Conservation (phyloP, 2,888 invertebrate genomes). For the Mylabris sibirica region DNA sequence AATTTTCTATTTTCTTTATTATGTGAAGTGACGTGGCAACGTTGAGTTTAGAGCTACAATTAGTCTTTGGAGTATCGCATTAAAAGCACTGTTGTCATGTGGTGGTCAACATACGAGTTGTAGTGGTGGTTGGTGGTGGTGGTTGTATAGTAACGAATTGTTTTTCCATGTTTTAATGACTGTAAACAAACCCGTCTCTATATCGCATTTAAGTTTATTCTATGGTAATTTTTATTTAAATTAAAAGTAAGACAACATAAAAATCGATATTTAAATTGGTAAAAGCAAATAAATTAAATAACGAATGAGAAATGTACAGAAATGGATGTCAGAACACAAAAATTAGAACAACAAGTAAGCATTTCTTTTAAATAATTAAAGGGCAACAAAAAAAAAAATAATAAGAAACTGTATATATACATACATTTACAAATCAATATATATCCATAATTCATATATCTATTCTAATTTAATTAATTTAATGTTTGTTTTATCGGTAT, state of each 20-base stretch:
- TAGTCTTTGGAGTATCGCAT: neutral
- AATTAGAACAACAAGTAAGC: conserved; percentile 87
- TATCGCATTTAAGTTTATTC: neutral
- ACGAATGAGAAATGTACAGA: conserved; percentile 39
- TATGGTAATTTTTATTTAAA: conserved; percentile 10
- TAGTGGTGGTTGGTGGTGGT: neutral
- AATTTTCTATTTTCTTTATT: too few species aligned
- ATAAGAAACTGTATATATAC: conserved; percentile 6
- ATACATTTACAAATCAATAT: conserved; percentile 19
- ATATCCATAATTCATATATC: conserved; percentile 17
- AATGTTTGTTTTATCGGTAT: conserved; percentile 20
- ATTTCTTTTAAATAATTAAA: conserved; percentile 40
- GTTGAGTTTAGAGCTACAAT: neutral
- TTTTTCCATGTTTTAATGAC: neutral
- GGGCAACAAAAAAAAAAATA: too few species aligned
- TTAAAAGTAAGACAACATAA: conserved; percentile 6
- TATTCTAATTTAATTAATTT: conserved; percentile 20
- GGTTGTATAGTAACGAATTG: neutral
- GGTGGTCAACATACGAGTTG: neutral
- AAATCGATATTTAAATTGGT: conserved; percentile 25
- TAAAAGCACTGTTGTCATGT: neutral
- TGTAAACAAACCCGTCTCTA: neutral
- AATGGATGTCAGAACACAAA: conserved; percentile 73
- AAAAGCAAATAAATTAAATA: conserved; percentile 27
- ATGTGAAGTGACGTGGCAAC: too few species aligned